Conservation (phyloP, 30 jellyfish, hydroid and myxozoan genomes). For the Chrysaora quinquecirrha region DNA sequence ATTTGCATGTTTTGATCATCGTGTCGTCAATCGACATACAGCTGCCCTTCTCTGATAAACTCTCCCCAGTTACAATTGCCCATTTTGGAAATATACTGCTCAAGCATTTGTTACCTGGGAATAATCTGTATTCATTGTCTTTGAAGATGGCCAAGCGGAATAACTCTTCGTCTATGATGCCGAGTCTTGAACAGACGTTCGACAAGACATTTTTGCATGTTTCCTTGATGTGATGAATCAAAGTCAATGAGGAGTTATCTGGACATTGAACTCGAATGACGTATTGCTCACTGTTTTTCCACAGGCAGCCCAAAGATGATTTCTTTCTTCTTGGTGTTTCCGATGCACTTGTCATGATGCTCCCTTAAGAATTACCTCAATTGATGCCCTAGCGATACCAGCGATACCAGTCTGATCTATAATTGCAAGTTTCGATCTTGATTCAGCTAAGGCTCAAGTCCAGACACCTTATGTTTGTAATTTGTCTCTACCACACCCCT, state of each 20-base stretch:
- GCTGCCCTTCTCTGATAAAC: slow-evolving; percentile 31
- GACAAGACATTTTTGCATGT: slow-evolving; percentile 47
- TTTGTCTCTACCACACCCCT: too few species aligned
- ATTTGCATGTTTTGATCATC: slow-evolving; percentile 51
- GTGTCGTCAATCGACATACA: slow-evolving; percentile 47
- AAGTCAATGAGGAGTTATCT: slow-evolving; percentile 30
- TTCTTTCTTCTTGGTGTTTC: slow-evolving; percentile 28
- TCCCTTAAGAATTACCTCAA: too few species aligned
- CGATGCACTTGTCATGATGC: too few species aligned
- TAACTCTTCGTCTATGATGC: slow-evolving; percentile 32
- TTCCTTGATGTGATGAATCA: slow-evolving; percentile 55
- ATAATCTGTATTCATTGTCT: slow-evolving; percentile 41
- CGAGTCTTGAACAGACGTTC: slow-evolving; percentile 62
- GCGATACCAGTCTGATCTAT: too few species aligned
- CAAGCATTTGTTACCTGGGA: slow-evolving; percentile 45
- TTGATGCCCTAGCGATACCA: too few species aligned
- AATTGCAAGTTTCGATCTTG: too few species aligned
- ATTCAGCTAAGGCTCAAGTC: too few species aligned
- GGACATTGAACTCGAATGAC: slow-evolving; percentile 39
- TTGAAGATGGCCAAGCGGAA: slow-evolving; percentile 44
- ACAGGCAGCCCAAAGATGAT: slow-evolving; percentile 53
- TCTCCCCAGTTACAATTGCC: slow-evolving; percentile 57
- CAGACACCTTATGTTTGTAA: too few species aligned
- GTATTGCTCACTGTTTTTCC: slow-evolving; percentile 57
- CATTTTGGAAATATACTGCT: slow-evolving; percentile 49